These are phyloP conservation scores for Pipa parva DNA, from an alignment of 2,113 vertebrate genomes.

Conservation along the genomic window DNA sequence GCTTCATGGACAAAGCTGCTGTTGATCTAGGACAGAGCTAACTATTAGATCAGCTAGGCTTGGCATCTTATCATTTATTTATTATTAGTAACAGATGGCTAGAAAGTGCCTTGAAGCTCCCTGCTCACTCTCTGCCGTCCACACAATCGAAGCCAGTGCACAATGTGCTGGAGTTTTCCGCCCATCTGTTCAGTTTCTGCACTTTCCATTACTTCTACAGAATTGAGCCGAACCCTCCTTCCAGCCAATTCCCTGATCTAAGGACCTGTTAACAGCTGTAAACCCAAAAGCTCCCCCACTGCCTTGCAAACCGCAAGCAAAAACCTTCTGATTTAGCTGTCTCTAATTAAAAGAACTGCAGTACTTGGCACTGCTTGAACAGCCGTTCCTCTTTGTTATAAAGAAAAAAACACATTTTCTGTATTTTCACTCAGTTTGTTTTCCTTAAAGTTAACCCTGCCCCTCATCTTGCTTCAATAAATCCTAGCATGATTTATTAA, in stretches of 20 bases:
- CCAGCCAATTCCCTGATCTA: slow-evolving; percentile 13
- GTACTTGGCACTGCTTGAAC: not conserved
- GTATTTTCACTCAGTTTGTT: not conserved
- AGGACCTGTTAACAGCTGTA: slow-evolving; percentile 14
- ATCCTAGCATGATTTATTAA: slow-evolving; percentile 1
- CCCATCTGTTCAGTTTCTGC: slow-evolving; percentile 37
- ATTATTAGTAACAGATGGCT: slow-evolving; percentile 37
- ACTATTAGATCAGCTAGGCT: slow-evolving; percentile 29
- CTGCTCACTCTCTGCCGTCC: slow-evolving; percentile 14
- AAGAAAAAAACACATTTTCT: not conserved
- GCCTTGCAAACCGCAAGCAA: slow-evolving; percentile 1
- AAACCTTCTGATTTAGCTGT: slow-evolving; percentile 20
- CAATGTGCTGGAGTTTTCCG: slow-evolving; percentile 17
- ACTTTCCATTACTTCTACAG: slow-evolving; percentile 17
- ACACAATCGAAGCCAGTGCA: slow-evolving; percentile 5
- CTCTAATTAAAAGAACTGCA: slow-evolving; percentile 33
- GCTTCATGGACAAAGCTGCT: slow-evolving; percentile 4
- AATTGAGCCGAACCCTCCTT: not conserved
- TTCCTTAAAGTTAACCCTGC: slow-evolving; percentile 11
- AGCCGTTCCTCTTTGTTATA: not conserved
- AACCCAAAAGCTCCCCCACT: not conserved
- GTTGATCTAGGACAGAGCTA: slow-evolving; percentile 14
- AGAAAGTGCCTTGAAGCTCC: slow-evolving; percentile 12
- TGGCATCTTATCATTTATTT: slow-evolving; percentile 35
- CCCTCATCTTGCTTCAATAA: not conserved